phyloP scores from a whole-genome alignment of 2,797 vertebrate species.

The Anabas testudineus region DNA sequence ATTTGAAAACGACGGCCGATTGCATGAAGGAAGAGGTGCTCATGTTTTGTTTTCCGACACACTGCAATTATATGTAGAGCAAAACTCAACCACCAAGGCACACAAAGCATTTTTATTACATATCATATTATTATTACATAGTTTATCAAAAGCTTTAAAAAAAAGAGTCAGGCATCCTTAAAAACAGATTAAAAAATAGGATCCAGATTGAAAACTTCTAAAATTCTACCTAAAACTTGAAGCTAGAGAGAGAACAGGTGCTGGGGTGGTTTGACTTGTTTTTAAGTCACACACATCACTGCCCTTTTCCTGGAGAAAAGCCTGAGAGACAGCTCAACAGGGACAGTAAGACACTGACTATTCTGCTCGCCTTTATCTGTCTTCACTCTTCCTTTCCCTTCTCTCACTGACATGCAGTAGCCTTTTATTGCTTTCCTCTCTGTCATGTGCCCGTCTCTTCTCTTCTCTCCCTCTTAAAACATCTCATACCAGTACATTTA shows the following conservation, averaged over 20 bases:
- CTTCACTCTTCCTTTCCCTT: too few relatives aligned
- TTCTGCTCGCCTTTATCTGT: background rate
- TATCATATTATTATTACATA: too few relatives aligned
- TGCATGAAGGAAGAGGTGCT: background rate
- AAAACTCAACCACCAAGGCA: background rate
- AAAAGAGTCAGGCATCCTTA: too few relatives aligned
- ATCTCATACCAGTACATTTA: background rate
- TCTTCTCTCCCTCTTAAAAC: background rate
- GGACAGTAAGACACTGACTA: conserved; percentile 10
- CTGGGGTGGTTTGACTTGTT: conserved; percentile 32
- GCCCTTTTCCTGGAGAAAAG: conserved; percentile 35
- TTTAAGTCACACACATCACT: conserved; percentile 38
- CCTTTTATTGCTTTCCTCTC: background rate
- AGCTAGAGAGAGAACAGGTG: conserved; percentile 32
- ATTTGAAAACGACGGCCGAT: background rate
- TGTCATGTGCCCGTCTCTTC: background rate
- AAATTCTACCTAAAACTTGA: background rate
- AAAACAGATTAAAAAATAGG: too few relatives aligned
- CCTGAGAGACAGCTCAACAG: conserved; percentile 42
- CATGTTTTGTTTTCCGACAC: background rate
- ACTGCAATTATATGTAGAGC: too few relatives aligned
- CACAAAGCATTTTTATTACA: too few relatives aligned
- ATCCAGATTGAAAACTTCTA: background rate
- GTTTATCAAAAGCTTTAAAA: too few relatives aligned
- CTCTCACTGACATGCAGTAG: background rate